Evolutionary conservation across 2,888 invertebrate genomes (phyloP).

Genomic region (Tinea semifulvella): DNA sequence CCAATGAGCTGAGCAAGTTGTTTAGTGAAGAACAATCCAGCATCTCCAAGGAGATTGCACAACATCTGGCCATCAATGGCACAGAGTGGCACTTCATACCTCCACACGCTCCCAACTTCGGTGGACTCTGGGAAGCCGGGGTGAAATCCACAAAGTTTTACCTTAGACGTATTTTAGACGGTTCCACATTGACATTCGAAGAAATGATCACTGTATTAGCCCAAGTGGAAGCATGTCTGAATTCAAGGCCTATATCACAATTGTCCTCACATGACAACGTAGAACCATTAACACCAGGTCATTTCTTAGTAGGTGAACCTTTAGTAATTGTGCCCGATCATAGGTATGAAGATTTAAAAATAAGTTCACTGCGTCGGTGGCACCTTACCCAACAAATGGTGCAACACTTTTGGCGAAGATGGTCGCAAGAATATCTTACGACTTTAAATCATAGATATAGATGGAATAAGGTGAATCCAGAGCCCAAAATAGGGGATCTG

Average conservation of each 20-base stretch:
- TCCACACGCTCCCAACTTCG: conserved; percentile 20
- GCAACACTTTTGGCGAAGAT: conserved; percentile 22
- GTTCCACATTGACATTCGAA: conserved; percentile 18
- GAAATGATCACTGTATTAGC: conserved; percentile 20
- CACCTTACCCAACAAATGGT: conserved; percentile 21
- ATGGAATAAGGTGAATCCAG: conserved; percentile 13
- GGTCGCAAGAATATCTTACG: conserved; percentile 22
- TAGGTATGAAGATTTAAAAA: conserved; percentile 9
- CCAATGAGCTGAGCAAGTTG: too few relatives aligned
- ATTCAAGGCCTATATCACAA: conserved; percentile 20
- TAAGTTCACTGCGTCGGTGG: conserved; percentile 19
- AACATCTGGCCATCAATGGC: conserved; percentile 15
- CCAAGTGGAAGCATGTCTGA: conserved; percentile 21
- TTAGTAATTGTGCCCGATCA: conserved; percentile 19
- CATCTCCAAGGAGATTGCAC: conserved; percentile 10
- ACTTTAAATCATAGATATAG: conserved; percentile 18
- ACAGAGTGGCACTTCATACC: conserved; percentile 24
- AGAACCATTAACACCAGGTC: conserved; percentile 21
- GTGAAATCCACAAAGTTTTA: conserved; percentile 22
- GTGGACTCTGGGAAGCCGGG: conserved; percentile 23
- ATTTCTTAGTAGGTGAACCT: conserved; percentile 22
- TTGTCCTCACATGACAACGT: conserved; percentile 19
- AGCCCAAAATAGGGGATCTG: conserved; percentile 19
- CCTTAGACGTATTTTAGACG: conserved; percentile 18
- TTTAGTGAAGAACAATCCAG: not conserved